Percentiles rank a stretch among this genome's conserved stretches.
Conservation (phyloP, 2,113 vertebrate genomes). For the Ageneiosus marmoratus region DNA sequence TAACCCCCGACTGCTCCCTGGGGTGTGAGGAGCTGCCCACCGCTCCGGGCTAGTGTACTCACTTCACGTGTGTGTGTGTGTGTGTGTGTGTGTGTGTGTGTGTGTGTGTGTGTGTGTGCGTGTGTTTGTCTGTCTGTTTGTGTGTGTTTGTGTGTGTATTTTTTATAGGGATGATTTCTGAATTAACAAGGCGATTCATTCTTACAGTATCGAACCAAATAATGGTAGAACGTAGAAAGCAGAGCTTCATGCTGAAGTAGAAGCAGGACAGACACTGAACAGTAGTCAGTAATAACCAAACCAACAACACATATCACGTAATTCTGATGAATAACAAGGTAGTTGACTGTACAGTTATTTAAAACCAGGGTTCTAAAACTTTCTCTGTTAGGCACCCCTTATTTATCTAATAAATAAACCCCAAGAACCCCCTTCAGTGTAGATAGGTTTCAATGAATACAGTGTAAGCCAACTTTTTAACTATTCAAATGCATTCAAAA, state of each 20-base stretch:
- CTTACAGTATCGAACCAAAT: slow-evolving; percentile 31
- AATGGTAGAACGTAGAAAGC: not conserved
- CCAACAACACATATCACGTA: slow-evolving; percentile 15
- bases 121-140: not conserved
- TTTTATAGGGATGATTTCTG: slow-evolving; percentile 21
- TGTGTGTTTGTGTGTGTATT: slow-evolving; percentile 10
- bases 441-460: not conserved
- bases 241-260: slow-evolving; percentile 35
- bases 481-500: not conserved
- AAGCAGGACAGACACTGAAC: slow-evolving; percentile 41
- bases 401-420: not conserved
- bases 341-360: not conserved
- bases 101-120: not conserved
- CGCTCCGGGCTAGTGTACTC: too few species aligned
- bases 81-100: not conserved
- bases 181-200: not conserved
- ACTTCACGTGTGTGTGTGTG: slow-evolving; percentile 26
- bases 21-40: too few species aligned
- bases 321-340: not conserved
- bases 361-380: not conserved
- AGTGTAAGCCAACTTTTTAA: not conserved
- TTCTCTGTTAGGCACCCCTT: not conserved
- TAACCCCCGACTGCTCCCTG: too few species aligned
- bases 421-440: not conserved
- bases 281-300: not conserved